phyloP scores from a whole-genome alignment of 2,888 invertebrate species.

The Plutella xylostella region DNA sequence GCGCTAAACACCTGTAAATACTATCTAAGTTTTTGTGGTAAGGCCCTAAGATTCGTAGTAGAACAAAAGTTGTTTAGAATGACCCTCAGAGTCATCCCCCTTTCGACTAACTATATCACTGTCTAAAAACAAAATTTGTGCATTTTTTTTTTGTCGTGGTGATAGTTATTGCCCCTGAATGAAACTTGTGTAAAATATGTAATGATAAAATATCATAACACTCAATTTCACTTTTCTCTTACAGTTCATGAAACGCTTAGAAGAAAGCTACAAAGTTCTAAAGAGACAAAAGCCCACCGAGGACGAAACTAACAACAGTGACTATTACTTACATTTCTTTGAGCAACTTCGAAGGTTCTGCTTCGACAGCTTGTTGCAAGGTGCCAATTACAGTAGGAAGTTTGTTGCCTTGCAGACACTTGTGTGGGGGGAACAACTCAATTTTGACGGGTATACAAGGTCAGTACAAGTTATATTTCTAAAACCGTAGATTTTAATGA shows the following conservation, averaged over 20 bases:
- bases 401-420: conserved; percentile 70
- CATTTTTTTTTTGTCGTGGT: too few relatives aligned
- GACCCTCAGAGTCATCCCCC: too few relatives aligned
- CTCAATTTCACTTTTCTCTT: too few relatives aligned
- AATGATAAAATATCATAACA: not conserved
- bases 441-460: conserved; percentile 29
- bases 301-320: conserved; percentile 10
- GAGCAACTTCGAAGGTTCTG: conserved; percentile 57
- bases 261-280: conserved; percentile 39
- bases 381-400: conserved; percentile 73
- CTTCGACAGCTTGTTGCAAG: conserved; percentile 67
- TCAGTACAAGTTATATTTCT: conserved; percentile 17
- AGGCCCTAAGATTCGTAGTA: too few relatives aligned
- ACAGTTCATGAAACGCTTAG: conserved; percentile 47
- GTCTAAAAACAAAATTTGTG: too few relatives aligned
- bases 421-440: conserved; percentile 32
- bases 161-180: too few relatives aligned
- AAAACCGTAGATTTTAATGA: too few relatives aligned
- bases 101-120: too few relatives aligned
- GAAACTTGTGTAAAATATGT: not conserved
- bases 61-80: too few relatives aligned
- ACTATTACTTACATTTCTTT: conserved; percentile 55
- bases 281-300: conserved; percentile 22
- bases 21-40: too few relatives aligned
- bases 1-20: too few relatives aligned